A percentile compares a stretch with the other conserved stretches of the same genome.
Evolutionary conservation across 2,888 invertebrate species (phyloP).

Genomic region (Polylopha cassiicola): DNA sequence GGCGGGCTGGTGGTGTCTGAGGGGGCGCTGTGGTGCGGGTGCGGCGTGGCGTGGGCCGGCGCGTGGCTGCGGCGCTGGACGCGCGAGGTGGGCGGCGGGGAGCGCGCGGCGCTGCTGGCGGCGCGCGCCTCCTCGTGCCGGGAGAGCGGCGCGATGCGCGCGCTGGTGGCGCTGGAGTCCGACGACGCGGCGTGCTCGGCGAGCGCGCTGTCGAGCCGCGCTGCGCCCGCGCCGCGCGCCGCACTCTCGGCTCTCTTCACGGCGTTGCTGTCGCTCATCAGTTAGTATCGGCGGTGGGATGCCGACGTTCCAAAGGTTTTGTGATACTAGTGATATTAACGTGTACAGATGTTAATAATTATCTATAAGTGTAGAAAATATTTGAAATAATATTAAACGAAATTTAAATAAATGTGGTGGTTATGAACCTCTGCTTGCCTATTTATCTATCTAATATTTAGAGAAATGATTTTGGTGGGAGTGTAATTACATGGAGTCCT

Average conservation of each 20-base stretch:
- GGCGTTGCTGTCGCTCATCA: slow-evolving; percentile 25
- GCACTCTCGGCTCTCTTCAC: slow-evolving; percentile 8
- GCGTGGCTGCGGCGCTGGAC: slow-evolving; percentile 91
- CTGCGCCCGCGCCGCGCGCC: slow-evolving; percentile 30
- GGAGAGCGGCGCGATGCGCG: slow-evolving; percentile 42
- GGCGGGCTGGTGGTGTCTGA: slow-evolving; percentile 87
- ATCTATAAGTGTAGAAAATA: too few relatives aligned
- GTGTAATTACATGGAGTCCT: too few relatives aligned
- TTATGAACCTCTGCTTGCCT: too few relatives aligned
- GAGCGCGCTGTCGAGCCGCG: slow-evolving; percentile 78
- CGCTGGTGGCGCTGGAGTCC: slow-evolving; percentile 81
- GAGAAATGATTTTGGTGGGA: too few relatives aligned
- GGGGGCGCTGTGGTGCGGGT: slow-evolving; percentile 89
- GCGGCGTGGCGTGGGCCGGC: slow-evolving; percentile 89
- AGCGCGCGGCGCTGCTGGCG: slow-evolving; percentile 40
- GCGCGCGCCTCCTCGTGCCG: slow-evolving; percentile 39
- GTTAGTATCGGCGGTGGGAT: slow-evolving; percentile 29
- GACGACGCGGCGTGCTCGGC: slow-evolving; percentile 87
- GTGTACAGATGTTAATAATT: too few relatives aligned
- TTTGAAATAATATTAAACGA: too few relatives aligned
- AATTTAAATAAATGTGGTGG: too few relatives aligned
- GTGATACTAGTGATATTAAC: too few relatives aligned
- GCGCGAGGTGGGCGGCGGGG: slow-evolving; percentile 86
- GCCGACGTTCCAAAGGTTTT: slow-evolving; percentile 27
- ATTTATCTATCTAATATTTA: too few relatives aligned